phyloP scores from a whole-genome alignment of 2,888 invertebrate genomes.

The Troides aeacus region DNA sequence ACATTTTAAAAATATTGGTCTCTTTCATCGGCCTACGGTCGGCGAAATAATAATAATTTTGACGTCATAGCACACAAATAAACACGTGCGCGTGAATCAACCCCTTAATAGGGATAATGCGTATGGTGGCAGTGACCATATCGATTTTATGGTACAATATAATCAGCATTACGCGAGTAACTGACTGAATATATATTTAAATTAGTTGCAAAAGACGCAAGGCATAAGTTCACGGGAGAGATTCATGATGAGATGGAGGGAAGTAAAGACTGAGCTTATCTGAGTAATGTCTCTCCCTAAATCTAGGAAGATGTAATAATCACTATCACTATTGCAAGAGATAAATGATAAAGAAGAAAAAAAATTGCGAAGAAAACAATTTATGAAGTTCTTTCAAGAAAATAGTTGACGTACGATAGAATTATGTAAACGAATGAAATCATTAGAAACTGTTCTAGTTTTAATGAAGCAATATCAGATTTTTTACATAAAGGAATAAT shows the following conservation, averaged over 20 bases:
- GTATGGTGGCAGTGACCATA: neutral
- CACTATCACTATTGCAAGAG: too few relatives aligned
- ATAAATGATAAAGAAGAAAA: too few relatives aligned
- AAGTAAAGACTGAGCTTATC: too few relatives aligned
- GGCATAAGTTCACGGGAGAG: too few relatives aligned
- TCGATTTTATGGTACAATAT: constrained; percentile 1
- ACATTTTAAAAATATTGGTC: constrained; percentile 51
- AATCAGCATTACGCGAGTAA: neutral
- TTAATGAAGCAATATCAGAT: neutral
- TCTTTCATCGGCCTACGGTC: constrained; percentile 50
- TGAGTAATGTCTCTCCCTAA: too few relatives aligned
- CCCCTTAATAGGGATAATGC: constrained; percentile 50
- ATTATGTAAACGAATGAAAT: constrained; percentile 1
- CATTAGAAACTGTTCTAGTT: neutral
- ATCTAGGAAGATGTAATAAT: too few relatives aligned
- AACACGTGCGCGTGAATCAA: constrained; percentile 54
- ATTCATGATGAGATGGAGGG: too few relatives aligned
- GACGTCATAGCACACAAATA: constrained; percentile 54
- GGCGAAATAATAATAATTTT: constrained; percentile 54
- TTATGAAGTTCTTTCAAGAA: neutral
- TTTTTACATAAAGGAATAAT: neutral
- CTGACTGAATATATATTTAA: neutral
- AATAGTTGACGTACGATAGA: neutral
- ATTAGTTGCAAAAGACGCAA: neutral
- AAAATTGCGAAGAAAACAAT: too few relatives aligned